Conservation (phyloP, 2,113 vertebrate genomes). For the Toxostoma redivivum region DNA sequence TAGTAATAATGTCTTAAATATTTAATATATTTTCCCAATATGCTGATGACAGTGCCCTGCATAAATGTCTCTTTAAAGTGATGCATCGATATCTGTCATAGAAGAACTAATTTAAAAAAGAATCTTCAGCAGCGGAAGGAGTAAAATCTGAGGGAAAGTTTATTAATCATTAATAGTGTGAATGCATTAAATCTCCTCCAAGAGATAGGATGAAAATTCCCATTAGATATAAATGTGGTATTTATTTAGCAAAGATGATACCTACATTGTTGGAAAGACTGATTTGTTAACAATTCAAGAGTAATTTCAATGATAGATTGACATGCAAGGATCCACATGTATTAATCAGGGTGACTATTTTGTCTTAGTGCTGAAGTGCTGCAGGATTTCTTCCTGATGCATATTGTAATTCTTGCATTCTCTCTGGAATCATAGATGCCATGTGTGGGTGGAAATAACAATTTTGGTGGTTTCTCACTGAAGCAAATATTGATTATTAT, state of each 20-base stretch:
- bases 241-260: conserved; percentile 17
- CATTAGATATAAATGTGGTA: neutral
- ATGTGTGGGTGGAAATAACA: neutral
- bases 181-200: neutral
- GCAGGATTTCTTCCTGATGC: neutral
- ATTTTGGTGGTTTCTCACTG: neutral
- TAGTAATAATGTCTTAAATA: conserved; percentile 13
- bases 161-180: neutral
- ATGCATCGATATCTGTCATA: neutral
- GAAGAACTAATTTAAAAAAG: neutral
- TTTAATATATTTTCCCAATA: neutral
- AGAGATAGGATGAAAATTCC: neutral
- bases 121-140: neutral
- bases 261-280: neutral
- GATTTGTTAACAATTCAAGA: conserved; percentile 8
- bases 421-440: neutral
- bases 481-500: neutral
- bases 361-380: neutral
- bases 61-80: neutral
- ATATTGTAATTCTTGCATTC: neutral
- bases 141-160: neutral
- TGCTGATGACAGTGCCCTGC: neutral
- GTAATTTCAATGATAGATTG: neutral
- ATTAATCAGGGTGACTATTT: neutral
- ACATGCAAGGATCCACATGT: neutral